Conservation (phyloP, 2,888 invertebrate genomes). For the Serrognathus titanus region DNA sequence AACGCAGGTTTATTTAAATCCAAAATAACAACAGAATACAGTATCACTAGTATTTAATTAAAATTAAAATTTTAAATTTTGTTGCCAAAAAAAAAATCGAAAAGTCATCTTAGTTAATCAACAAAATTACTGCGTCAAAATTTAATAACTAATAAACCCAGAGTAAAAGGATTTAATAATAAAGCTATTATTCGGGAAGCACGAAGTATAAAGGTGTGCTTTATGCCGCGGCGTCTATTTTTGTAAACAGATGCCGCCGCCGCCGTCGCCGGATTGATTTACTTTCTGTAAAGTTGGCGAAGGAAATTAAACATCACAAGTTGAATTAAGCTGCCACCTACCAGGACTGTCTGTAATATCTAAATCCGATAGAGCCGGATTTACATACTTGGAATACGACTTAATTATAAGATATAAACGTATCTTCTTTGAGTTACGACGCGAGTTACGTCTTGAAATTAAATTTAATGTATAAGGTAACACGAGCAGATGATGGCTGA, state of each 20-base stretch:
- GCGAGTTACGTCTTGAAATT: not conserved
- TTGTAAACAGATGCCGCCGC: not conserved
- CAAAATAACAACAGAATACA: too few relatives aligned
- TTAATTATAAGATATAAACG: slow-evolving; percentile 21
- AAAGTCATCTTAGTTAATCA: too few relatives aligned
- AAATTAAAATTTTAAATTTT: too few relatives aligned
- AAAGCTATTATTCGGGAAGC: too few relatives aligned
- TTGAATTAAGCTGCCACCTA: slow-evolving; percentile 12
- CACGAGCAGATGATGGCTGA: too few relatives aligned
- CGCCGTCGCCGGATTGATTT: not conserved
- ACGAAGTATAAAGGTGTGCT: too few relatives aligned
- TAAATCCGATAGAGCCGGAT: slow-evolving; percentile 18
- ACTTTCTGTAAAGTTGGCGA: not conserved
- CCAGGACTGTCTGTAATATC: slow-evolving; percentile 14
- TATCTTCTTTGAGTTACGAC: slow-evolving; percentile 23
- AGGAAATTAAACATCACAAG: slow-evolving; percentile 8
- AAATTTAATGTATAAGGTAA: not conserved
- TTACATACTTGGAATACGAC: slow-evolving; percentile 21
- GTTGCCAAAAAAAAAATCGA: too few relatives aligned
- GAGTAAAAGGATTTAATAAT: too few relatives aligned
- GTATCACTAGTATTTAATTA: too few relatives aligned
- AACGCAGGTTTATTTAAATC: too few relatives aligned
- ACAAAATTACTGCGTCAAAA: too few relatives aligned
- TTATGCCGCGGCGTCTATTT: not conserved
- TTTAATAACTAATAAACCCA: too few relatives aligned